Conservation (phyloP, 2,113 vertebrate species). For the Erinaceus europaeus region DNA sequence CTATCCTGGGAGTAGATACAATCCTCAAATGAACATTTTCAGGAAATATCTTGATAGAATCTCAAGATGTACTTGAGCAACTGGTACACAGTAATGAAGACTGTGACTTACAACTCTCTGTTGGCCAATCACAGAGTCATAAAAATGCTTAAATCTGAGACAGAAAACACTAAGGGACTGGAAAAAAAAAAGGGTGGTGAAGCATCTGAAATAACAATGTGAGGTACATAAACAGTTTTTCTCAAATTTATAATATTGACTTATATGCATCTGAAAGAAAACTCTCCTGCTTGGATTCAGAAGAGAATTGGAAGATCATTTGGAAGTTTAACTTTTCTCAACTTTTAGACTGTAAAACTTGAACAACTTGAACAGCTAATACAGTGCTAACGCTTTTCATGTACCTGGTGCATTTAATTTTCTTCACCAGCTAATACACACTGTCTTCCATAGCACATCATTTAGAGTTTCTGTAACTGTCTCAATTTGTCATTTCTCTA, state of each 20-base stretch:
- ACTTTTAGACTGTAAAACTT: not conserved
- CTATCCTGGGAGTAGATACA: constrained; percentile 6
- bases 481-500: constrained; percentile 18
- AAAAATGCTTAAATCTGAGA: constrained; percentile 23
- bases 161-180: constrained; percentile 10
- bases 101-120: not conserved
- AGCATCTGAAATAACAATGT: not conserved
- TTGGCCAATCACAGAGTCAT: not conserved
- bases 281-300: not conserved
- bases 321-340: not conserved
- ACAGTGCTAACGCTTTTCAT: not conserved
- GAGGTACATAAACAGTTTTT: not conserved
- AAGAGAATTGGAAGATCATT: not conserved
- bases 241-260: constrained; percentile 10
- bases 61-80: constrained; percentile 51
- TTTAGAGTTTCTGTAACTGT: not conserved
- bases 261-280: not conserved
- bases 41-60: constrained; percentile 61
- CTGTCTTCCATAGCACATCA: not conserved
- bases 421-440: not conserved
- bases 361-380: not conserved
- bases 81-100: not conserved
- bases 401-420: not conserved
- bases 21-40: constrained; percentile 53
- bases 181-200: not conserved